Percentiles rank a stretch among this genome's conserved stretches.
phyloP scores from a whole-genome alignment of 2,888 invertebrate genomes.

The Drosophila longiperda region DNA sequence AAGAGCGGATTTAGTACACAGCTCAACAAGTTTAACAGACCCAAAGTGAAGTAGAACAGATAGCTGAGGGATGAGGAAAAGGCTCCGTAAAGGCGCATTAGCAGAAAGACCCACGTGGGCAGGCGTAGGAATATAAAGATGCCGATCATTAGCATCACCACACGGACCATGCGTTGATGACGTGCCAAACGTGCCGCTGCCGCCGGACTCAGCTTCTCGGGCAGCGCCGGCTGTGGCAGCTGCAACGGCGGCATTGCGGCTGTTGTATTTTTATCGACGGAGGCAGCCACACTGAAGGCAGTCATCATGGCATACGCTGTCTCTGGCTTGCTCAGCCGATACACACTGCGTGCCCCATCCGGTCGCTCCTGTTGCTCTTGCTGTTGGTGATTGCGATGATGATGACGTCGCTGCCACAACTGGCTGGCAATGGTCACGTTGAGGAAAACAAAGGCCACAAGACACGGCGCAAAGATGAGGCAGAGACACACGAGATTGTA shows the following conservation, averaged over 20 bases:
- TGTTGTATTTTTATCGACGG: conserved; percentile 24
- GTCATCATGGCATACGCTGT: conserved; percentile 53
- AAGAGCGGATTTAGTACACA: conserved; percentile 87
- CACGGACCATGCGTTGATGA: conserved; percentile 87
- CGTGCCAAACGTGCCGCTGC: conserved; percentile 81
- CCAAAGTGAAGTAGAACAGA: conserved; percentile 86
- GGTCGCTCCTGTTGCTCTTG: conserved; percentile 9
- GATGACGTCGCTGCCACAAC: conserved; percentile 85
- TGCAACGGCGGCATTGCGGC: neutral
- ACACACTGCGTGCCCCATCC: conserved; percentile 13
- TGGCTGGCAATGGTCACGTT: conserved; percentile 86
- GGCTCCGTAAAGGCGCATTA: conserved; percentile 84
- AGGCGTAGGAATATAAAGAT: conserved; percentile 86
- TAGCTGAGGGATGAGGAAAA: conserved; percentile 82
- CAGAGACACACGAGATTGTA: conserved; percentile 81
- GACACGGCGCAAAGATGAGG: conserved; percentile 86
- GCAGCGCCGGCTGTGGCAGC: neutral
- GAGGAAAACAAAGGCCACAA: conserved; percentile 86
- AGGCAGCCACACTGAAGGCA: conserved; percentile 58
- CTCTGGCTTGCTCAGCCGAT: conserved; percentile 42
- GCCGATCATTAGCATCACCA: conserved; percentile 86
- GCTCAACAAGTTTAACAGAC: conserved; percentile 86
- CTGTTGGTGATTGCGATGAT: conserved; percentile 46
- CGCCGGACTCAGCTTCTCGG: conserved; percentile 43
- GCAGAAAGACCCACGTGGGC: conserved; percentile 86